Percentiles rank a stretch among this genome's conserved stretches.
Conservation (phyloP, 2,113 vertebrate species). For the Caranx melampygus region DNA sequence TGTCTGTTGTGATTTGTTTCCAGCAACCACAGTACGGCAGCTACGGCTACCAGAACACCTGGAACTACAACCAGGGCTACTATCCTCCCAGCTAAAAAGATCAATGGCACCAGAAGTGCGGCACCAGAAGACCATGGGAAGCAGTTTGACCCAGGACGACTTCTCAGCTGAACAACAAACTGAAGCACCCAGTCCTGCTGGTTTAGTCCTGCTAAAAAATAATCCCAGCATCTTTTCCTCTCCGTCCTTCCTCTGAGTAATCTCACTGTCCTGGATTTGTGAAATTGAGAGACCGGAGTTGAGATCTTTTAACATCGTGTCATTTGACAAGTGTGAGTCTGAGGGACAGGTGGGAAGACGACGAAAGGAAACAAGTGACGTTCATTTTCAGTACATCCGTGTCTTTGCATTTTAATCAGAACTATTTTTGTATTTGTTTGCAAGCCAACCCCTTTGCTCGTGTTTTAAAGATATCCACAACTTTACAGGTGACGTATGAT, state of each 20-base stretch:
- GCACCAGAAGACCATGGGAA: conserved; percentile 18
- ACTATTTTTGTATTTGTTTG: conserved; percentile 77
- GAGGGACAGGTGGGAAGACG: conserved; percentile 24
- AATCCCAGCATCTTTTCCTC: conserved; percentile 45
- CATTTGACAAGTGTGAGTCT: conserved; percentile 34
- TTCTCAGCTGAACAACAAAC: conserved; percentile 46
- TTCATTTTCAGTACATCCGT: conserved; percentile 30
- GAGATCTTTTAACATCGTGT: conserved; percentile 20
- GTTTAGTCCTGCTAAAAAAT: conserved; percentile 21
- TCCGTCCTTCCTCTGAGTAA: conserved; percentile 44
- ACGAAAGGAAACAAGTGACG: conserved; percentile 5
- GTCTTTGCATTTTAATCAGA: conserved; percentile 66
- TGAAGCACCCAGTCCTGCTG: conserved; percentile 6
- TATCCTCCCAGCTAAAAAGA: conserved; percentile 82
- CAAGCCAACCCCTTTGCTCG: conserved; percentile 24
- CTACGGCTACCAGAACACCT: conserved; percentile 84
- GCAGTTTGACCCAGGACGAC: conserved; percentile 8
- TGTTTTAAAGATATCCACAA: conserved; percentile 60
- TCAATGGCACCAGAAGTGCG: neutral
- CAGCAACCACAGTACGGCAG: conserved; percentile 83
- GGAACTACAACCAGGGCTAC: conserved; percentile 87
- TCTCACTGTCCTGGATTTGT: conserved; percentile 45
- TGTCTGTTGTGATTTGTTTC: conserved; percentile 33
- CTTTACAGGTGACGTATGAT: conserved; percentile 37
- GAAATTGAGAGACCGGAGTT: neutral